phyloP scores from a whole-genome alignment of 2,797 vertebrate species.

The Myotis planiceps region DNA sequence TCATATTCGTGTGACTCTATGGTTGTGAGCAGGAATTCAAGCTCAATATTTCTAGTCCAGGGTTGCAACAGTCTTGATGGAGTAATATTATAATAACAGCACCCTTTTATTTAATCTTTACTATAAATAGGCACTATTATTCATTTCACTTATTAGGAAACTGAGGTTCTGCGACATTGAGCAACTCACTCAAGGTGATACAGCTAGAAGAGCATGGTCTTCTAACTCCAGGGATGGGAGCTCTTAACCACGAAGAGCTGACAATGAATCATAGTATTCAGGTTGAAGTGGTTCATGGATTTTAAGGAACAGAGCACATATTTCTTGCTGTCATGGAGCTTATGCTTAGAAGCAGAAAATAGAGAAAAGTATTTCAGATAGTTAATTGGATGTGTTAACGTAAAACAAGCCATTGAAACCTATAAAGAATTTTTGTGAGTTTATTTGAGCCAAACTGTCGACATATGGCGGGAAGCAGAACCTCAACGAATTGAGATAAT shows the following conservation, averaged over 20 bases:
- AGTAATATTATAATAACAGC: not conserved
- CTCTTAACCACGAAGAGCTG: not conserved
- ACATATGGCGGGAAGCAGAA: too few relatives aligned
- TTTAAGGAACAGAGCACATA: not conserved
- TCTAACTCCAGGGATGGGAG: not conserved
- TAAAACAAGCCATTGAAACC: too few relatives aligned
- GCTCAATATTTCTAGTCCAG: not conserved
- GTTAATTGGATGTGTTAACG: not conserved
- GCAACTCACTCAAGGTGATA: not conserved
- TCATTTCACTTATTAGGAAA: slow-evolving; percentile 37
- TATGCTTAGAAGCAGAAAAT: not conserved
- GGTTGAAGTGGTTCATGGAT: not conserved
- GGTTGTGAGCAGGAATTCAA: not conserved
- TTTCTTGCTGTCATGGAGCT: not conserved
- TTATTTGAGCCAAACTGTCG: too few relatives aligned
- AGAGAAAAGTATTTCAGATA: not conserved
- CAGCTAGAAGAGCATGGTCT: not conserved
- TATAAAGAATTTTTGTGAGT: too few relatives aligned
- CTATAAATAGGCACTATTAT: not conserved
- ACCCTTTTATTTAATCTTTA: not conserved
- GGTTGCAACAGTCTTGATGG: not conserved
- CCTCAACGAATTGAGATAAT: too few relatives aligned
- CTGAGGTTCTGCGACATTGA: not conserved
- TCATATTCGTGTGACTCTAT: not conserved
- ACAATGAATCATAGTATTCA: not conserved